Percentiles rank a stretch among this genome's conserved stretches.
These are phyloP conservation scores for Siderastrea radians DNA, from an alignment of 92 coral and sea anemone species.

Conservation along the genomic window DNA sequence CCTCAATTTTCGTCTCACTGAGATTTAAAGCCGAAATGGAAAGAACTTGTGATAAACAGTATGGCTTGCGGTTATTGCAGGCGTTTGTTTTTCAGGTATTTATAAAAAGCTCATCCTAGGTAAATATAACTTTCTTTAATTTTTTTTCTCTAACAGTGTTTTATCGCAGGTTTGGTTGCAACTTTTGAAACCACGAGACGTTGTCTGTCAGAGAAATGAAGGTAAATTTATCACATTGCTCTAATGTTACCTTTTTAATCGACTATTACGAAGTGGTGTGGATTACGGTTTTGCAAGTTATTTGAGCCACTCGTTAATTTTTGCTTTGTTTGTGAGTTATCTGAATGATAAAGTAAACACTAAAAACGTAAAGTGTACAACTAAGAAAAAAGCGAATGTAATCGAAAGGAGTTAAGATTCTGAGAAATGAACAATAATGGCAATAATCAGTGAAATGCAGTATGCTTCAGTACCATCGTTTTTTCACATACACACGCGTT, in stretches of 20 bases:
- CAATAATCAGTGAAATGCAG: too few relatives aligned
- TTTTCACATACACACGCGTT: too few relatives aligned
- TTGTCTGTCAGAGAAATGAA: background rate
- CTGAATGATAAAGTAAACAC: too few relatives aligned
- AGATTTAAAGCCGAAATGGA: background rate
- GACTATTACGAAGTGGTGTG: too few relatives aligned
- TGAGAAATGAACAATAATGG: too few relatives aligned
- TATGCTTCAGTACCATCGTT: too few relatives aligned
- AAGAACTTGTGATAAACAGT: background rate
- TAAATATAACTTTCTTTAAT: background rate
- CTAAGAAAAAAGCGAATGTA: too few relatives aligned
- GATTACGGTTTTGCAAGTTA: too few relatives aligned
- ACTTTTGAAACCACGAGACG: background rate
- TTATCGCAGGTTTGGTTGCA: constrained; percentile 21
- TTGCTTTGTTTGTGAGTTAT: too few relatives aligned
- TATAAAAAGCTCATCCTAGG: background rate
- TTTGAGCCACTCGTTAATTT: too few relatives aligned
- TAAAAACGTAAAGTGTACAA: too few relatives aligned
- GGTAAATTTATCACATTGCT: constrained; percentile 5
- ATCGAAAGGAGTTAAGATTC: too few relatives aligned
- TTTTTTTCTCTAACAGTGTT: background rate
- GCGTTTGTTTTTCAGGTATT: constrained; percentile 36
- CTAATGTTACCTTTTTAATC: background rate
- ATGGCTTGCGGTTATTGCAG: background rate
- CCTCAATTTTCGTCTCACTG: background rate